Evolutionary conservation across 2,797 vertebrate genomes (phyloP).

Genomic region (Urophycis tenuis): DNA sequence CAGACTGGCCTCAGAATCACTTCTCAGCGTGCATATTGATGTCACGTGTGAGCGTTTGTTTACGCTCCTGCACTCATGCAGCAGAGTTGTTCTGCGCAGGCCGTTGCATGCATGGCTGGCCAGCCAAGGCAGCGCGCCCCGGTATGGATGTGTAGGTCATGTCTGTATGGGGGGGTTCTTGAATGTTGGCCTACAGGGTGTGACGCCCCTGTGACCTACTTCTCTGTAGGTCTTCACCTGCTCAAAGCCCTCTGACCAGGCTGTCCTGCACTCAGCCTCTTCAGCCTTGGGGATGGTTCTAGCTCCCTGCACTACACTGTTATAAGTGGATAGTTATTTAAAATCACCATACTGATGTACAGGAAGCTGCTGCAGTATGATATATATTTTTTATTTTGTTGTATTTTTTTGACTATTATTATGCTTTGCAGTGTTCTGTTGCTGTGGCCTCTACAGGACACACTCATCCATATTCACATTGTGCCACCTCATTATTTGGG

Average conservation of each 20-base stretch:
- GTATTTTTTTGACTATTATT: too few species aligned
- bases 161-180: slow-evolving; percentile 31
- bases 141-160: slow-evolving; percentile 18
- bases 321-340: too few species aligned
- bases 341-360: too few species aligned
- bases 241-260: background rate
- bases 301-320: too few species aligned
- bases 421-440: too few species aligned
- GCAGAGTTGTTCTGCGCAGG: background rate
- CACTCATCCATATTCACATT: too few species aligned
- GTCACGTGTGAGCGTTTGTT: slow-evolving; percentile 8
- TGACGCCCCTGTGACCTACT: slow-evolving; percentile 53
- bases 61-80: background rate
- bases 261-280: background rate
- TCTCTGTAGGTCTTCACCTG: slow-evolving; percentile 13
- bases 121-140: slow-evolving; percentile 25
- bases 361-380: too few species aligned
- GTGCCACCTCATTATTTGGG: too few species aligned
- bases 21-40: slow-evolving; percentile 3
- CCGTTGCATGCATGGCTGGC: slow-evolving; percentile 32
- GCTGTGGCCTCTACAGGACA: too few species aligned
- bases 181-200: slow-evolving; percentile 48
- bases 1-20: slow-evolving; percentile 28
- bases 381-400: too few species aligned
- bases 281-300: background rate